Evolutionary conservation across 2,888 invertebrate genomes (phyloP).

Genomic region (Teleogryllus oceanicus): DNA sequence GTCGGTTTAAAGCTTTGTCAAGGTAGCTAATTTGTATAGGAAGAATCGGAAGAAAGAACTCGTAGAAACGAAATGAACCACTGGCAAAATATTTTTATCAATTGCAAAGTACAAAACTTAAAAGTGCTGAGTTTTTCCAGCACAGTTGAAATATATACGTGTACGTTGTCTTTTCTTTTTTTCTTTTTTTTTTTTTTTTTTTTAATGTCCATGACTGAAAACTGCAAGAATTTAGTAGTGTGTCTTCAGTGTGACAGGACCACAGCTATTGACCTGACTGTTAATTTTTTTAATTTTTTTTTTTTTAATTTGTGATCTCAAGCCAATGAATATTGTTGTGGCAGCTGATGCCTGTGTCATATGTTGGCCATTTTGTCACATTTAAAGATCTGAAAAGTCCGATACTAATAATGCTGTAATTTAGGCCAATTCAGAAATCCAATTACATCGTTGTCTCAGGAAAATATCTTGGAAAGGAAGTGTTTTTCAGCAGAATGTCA

Average conservation of each 20-base stretch:
- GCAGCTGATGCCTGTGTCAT: background rate
- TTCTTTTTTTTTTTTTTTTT: background rate
- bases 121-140: constrained; percentile 36
- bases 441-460: no score
- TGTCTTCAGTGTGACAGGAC: constrained; percentile 1
- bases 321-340: constrained; percentile 6
- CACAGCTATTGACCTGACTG: background rate
- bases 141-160: constrained; percentile 32
- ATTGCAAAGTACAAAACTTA: constrained; percentile 37
- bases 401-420: no score
- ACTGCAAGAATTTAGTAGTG: background rate
- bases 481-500: no score
- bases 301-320: background rate
- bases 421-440: no score
- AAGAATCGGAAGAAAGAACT: constrained; percentile 23
- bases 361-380: background rate
- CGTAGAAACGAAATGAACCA: constrained; percentile 27
- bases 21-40: constrained; percentile 30
- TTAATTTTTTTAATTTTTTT: background rate
- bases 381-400: background rate
- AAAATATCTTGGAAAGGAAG: no score
- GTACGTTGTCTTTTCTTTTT: constrained; percentile 30
- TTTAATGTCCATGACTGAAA: constrained; percentile 6
- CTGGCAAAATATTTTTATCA: constrained; percentile 38
- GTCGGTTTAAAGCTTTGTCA: constrained; percentile 30